Percentiles rank a stretch among this genome's conserved stretches.
Evolutionary conservation across 2,888 invertebrate genomes (phyloP).

Genomic region (Eueremaeus valkanovi): DNA sequence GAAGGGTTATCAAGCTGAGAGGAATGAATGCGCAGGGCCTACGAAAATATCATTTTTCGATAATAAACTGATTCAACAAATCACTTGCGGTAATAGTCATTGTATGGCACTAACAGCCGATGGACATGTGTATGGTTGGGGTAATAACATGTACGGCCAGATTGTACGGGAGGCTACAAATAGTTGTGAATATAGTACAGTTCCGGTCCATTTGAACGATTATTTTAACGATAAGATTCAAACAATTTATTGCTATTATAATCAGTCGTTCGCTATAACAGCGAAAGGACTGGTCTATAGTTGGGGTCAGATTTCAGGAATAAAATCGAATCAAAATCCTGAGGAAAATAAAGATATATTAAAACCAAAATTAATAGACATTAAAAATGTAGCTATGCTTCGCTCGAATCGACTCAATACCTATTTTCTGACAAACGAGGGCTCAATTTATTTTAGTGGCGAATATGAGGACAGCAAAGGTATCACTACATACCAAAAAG

Average conservation of each 20-base stretch:
- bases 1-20: neutral
- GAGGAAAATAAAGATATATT: neutral
- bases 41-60: neutral
- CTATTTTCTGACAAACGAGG: neutral
- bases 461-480: neutral
- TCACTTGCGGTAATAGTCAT: too few relatives aligned
- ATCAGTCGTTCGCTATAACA: neutral
- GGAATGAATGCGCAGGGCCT: neutral
- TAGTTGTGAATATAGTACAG: too few relatives aligned
- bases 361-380: neutral
- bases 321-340: neutral
- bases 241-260: neutral
- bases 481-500: neutral
- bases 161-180: too few relatives aligned
- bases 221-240: neutral
- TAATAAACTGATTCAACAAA: too few relatives aligned
- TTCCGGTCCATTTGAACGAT: too few relatives aligned
- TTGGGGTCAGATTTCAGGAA: neutral
- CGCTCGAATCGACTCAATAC: neutral
- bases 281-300: neutral
- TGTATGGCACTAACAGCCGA: too few relatives aligned
- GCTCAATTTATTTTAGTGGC: neutral
- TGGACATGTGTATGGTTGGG: too few relatives aligned
- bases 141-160: too few relatives aligned
- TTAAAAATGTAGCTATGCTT: neutral